Evolutionary conservation across 2,113 vertebrate species (phyloP).

Genomic region (Neogobius melanostomus): DNA sequence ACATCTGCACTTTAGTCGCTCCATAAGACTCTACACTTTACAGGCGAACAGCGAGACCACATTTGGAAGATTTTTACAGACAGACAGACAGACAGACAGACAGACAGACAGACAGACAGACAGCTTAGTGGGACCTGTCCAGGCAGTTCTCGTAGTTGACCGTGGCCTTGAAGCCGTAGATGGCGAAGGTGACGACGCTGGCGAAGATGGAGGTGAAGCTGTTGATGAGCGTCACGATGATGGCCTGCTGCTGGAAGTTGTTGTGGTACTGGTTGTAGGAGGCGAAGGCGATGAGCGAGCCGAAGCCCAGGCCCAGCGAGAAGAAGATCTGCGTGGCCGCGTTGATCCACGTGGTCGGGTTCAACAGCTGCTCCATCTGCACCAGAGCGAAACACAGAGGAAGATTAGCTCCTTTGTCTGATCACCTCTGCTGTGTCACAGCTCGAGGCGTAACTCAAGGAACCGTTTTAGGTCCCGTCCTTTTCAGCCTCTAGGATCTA

Average conservation of each 20-base stretch:
- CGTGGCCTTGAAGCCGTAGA: slow-evolving; percentile 96
- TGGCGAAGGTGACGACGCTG: slow-evolving; percentile 90
- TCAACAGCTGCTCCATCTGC: slow-evolving; percentile 85
- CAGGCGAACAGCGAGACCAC: no score
- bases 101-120: no score
- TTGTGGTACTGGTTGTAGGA: slow-evolving; percentile 90
- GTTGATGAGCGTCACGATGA: slow-evolving; percentile 88
- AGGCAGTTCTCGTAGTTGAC: slow-evolving; percentile 90
- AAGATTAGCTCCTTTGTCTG: no score
- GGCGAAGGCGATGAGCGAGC: slow-evolving; percentile 92
- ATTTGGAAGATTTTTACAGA: no score
- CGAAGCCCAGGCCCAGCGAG: slow-evolving; percentile 91
- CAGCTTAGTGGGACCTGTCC: slow-evolving; percentile 72
- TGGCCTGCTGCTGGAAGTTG: slow-evolving; percentile 88
- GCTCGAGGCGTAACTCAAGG: no score
- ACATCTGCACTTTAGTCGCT: no score
- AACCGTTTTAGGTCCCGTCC: no score
- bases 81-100: no score
- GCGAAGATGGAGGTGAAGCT: slow-evolving; percentile 89
- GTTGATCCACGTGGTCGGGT: slow-evolving; percentile 90
- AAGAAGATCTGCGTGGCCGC: slow-evolving; percentile 96
- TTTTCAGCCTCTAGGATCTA: no score
- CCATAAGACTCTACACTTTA: no score
- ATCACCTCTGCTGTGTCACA: no score
- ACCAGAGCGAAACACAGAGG: neutral